Base-by-base conservation (phyloP, 2,888 invertebrate species). In the Labia minor region DNA sequence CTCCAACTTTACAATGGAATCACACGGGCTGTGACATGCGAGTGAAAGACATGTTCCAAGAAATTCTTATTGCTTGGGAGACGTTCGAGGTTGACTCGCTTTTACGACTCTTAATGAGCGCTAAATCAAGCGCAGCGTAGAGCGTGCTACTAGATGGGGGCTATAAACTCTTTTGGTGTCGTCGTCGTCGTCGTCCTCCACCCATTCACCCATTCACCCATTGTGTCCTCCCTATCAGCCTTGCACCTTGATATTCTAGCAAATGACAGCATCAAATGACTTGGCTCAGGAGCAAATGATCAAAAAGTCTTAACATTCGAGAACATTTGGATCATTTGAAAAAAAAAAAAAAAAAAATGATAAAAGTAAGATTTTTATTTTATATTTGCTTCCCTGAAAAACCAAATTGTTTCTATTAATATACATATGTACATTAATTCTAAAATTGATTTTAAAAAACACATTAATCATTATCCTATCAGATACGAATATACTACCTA, bases 71-170 rank as follows among this genome's bases (percentile, higher is more conserved):
- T 6, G 26, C 26, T 26, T 26, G 26, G 26, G 26, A 26, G 26
- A 26, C 26, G 26, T 26, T 26, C 3, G 26, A 26, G 26, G 26
- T 26, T 26, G 26, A 26, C 26, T 26, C 26, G 26, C 26, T 26
- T 49, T 49, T 49, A 49, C 49, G 49, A 49, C 49, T 11, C 49
- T 49, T 49, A 49, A 49, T 49, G 49, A 49, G 49, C 49, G 49
- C 8, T 49, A 49, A 49, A 49, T 49, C 49, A 49, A 49, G 49
- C 49, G 49, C 49, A 16, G 49, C 49, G 49, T 49, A 16, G 49
- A n/a, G 49, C 49, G 14, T 16, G 49, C 49, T 49, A n/a, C n/a
- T n/a, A 49, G 49, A 49, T 49, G 3, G 49, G 14, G 49, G 49
- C 49, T 14, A 49, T 49, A 49, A 49, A 49, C 49, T 49, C 49